phyloP scores from a whole-genome alignment of 2,797 vertebrate species.

The Paedocypris micromegethes region DNA sequence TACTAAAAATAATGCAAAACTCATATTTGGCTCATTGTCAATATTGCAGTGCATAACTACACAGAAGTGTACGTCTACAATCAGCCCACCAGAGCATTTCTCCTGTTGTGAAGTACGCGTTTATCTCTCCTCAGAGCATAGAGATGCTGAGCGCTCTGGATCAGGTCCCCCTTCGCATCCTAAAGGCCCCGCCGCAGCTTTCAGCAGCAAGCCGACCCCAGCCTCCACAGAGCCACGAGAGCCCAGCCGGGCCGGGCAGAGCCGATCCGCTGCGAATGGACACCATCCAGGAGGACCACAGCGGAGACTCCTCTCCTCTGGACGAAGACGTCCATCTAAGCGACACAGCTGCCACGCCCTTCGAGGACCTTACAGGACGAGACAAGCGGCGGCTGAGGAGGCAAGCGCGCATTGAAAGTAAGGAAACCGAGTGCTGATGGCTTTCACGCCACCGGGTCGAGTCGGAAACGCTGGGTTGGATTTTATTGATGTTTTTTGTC shows the following conservation, averaged over 20 bases:
- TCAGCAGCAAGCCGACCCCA: constrained; percentile 47
- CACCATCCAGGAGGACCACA: constrained; percentile 95
- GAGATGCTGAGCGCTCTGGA: constrained; percentile 87
- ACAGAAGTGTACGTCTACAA: too few relatives aligned
- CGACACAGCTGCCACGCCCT: constrained; percentile 82
- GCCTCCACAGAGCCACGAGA: constrained; percentile 36
- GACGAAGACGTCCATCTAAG: constrained; percentile 84
- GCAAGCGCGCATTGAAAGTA: constrained; percentile 85
- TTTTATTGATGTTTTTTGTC: not conserved
- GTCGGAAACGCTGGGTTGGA: constrained; percentile 1
- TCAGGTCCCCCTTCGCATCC: constrained; percentile 75
- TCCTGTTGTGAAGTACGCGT: not conserved
- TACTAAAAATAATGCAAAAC: too few relatives aligned
- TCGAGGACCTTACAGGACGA: constrained; percentile 88
- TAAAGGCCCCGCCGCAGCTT: constrained; percentile 67
- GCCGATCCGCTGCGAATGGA: constrained; percentile 79
- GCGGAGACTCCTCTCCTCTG: constrained; percentile 77
- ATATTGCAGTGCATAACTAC: too few relatives aligned
- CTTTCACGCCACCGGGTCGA: not conserved
- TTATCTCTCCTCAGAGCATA: constrained; percentile 69
- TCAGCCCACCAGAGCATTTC: too few relatives aligned
- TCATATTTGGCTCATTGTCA: too few relatives aligned
- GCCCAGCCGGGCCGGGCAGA: constrained; percentile 55
- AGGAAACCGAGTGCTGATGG: constrained; percentile 89
- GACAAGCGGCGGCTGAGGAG: constrained; percentile 84